Base-by-base conservation (phyloP, 2,888 invertebrate genomes). In the Hipparchia sbordonii region DNA sequence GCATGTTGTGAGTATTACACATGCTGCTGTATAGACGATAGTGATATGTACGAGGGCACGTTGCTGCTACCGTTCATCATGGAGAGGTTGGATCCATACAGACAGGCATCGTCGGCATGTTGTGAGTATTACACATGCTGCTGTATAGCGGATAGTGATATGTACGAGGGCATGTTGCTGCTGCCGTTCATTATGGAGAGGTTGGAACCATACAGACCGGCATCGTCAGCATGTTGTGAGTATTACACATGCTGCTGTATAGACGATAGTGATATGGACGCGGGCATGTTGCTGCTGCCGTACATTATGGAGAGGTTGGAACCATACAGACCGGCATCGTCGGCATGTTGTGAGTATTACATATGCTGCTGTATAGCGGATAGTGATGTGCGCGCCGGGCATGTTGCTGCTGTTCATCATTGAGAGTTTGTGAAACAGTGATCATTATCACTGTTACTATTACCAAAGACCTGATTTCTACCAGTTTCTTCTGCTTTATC, bases 1-100 rank as follows among this genome's bases (percentile, higher is more conserved):
- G 98, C 80, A 95, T 96, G 84, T 97, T 97, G 98, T 98, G 88
- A 96, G 97, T 96, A 68, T 51, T 75, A 61, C 66, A 67, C 54
- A 5, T 39, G 39, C 39, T 39, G 39, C 39, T 39, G 39, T 46
- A 61, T 73, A 10, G 96, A 78, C 98, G 80, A 98, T 98, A 82
- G 90, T 95, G 45, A 98, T 98, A 97, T 97, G 97, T 72, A 97
- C 98, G 0, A 98, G 0, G 98, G 98, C 69, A 98, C 98, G 98
- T 85, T 97, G 61, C 90, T 98, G 8, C 90, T 98, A 74, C 98
- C 98, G 0, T 89, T 98, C 0, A 95, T 98, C 54, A 98, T 98
- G 97, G 96, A 97, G 87, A 94, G 95, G 57, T 86, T 98, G 71
- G 98, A 98, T n/a, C n/a, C 10, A 96, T 98, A 82, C 98, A 98